Evolutionary conservation across 1,140 invertebrate species (phyloP).

Genomic region (Zaprionus lachaisei): DNA sequence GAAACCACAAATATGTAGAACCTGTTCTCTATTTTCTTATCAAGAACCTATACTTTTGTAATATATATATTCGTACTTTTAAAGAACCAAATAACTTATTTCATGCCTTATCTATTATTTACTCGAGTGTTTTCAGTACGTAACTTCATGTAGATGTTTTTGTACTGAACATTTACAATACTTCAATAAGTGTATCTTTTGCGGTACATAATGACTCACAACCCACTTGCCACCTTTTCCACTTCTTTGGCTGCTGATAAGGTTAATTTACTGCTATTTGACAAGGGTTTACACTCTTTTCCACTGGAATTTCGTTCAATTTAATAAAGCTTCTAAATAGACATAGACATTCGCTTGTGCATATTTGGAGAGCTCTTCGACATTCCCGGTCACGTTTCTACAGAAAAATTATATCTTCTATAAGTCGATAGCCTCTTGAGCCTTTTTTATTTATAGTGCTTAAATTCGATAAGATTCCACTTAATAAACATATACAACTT

Average conservation of each 20-base stretch:
- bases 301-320: conserved; percentile 9
- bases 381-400: neutral
- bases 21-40: no score
- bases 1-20: neutral
- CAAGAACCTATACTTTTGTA: neutral
- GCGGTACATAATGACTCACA: conserved; percentile 17
- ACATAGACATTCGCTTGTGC: neutral
- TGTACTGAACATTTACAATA: neutral
- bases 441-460: no score
- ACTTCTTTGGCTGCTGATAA: conserved; percentile 24
- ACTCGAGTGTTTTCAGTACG: conserved; percentile 16
- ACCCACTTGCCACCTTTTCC: neutral
- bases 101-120: conserved; percentile 46
- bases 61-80: neutral
- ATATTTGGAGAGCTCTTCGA: conserved; percentile 5
- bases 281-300: conserved; percentile 8
- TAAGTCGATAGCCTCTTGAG: no score
- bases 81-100: neutral
- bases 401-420: neutral
- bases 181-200: conserved; percentile 13
- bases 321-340: conserved; percentile 10
- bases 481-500: neutral
- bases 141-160: conserved; percentile 12
- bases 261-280: conserved; percentile 8
- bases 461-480: no score